phyloP scores from a whole-genome alignment of 2,113 vertebrate genomes.

The Phalacrocorax aristotelis region DNA sequence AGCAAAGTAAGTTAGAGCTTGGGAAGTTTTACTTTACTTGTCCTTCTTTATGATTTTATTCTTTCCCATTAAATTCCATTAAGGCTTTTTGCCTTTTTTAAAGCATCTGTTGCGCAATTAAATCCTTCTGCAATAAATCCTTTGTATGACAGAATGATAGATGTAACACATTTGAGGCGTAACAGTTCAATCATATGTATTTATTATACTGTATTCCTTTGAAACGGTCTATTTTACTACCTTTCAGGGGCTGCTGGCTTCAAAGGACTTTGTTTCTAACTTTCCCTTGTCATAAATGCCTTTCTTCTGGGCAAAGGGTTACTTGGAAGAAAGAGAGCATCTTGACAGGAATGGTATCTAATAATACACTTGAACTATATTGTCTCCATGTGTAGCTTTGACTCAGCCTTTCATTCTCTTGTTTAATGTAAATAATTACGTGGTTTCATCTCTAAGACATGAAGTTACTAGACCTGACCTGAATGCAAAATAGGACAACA shows the following conservation, averaged over 20 bases:
- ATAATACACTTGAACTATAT: not conserved
- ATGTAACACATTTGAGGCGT: not conserved
- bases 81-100: not conserved
- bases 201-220: not conserved
- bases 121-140: not conserved
- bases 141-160: not conserved
- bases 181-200: not conserved
- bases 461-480: not conserved
- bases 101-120: not conserved
- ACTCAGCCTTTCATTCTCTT: not conserved
- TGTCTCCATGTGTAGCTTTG: not conserved
- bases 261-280: not conserved
- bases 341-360: not conserved
- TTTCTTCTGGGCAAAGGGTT: not conserved
- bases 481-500: not conserved
- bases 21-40: not conserved
- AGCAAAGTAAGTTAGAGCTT: not conserved
- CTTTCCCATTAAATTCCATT: not conserved
- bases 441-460: not conserved
- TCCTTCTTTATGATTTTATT: not conserved
- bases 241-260: not conserved
- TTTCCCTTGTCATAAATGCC: not conserved
- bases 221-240: not conserved
- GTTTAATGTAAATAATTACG: not conserved
- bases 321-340: not conserved